Conservation (phyloP, 2,888 invertebrate species). For the Acrobasis suavella region DNA sequence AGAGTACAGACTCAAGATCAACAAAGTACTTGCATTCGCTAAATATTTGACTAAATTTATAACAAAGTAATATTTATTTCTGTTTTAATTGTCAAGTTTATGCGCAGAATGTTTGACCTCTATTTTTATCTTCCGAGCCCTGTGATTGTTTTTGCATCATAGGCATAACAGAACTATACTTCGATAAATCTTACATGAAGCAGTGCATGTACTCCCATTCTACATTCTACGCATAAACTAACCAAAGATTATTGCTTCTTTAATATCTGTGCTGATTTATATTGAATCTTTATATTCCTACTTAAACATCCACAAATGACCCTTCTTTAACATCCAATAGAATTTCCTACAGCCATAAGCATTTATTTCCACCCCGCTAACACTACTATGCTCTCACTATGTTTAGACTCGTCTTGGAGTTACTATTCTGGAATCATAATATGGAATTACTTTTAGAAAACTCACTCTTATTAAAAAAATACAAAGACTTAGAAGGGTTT, state of each 20-base stretch:
- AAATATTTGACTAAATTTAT: constrained; percentile 53
- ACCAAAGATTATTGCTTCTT: neutral
- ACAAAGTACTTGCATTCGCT: constrained; percentile 40
- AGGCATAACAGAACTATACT: no score
- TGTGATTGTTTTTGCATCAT: no score
- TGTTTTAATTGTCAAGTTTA: constrained; percentile 8
- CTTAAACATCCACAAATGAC: constrained; percentile 32
- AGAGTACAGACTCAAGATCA: constrained; percentile 43
- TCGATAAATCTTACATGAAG: no score
- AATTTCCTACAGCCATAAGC: constrained; percentile 36
- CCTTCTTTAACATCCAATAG: constrained; percentile 30
- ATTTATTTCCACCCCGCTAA: constrained; percentile 30
- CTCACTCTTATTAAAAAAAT: constrained; percentile 52
- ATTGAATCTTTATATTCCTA: constrained; percentile 26
- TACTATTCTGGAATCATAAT: constrained; percentile 47
- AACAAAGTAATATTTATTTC: constrained; percentile 38
- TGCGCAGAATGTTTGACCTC: no score
- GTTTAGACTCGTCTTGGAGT: constrained; percentile 65
- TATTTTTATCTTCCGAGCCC: no score
- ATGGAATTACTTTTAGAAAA: constrained; percentile 46
- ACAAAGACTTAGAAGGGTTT: constrained; percentile 57
- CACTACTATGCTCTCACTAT: constrained; percentile 41
- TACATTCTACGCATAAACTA: no score
- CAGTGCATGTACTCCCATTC: no score
- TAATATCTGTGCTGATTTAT: constrained; percentile 19